Evolutionary conservation across 2,113 vertebrate species (phyloP).

Genomic region (Corythaeola cristata): DNA sequence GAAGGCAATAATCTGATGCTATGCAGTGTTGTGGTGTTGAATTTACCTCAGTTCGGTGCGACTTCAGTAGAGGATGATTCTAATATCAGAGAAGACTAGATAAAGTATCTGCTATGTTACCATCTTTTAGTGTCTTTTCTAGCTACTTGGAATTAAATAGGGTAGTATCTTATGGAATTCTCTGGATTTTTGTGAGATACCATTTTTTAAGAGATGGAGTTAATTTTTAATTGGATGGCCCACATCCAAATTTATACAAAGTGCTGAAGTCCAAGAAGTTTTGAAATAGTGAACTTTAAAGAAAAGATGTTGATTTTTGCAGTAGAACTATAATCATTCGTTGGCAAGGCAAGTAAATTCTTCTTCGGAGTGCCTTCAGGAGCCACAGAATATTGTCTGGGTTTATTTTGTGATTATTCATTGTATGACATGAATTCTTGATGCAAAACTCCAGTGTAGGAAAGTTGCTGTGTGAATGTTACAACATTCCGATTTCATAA

Average conservation of each 20-base stretch:
- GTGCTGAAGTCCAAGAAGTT: neutral
- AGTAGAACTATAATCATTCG: neutral
- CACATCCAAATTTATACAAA: neutral
- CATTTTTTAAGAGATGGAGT: neutral
- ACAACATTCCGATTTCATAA: neutral
- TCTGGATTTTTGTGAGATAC: neutral
- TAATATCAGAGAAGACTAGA: neutral
- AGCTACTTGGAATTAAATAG: neutral
- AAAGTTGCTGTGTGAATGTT: neutral
- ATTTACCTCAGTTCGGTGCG: neutral
- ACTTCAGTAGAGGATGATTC: neutral
- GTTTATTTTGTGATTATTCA: neutral
- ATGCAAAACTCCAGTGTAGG: neutral
- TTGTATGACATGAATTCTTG: neutral
- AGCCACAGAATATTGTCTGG: neutral
- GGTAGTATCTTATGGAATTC: neutral
- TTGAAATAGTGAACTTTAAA: neutral
- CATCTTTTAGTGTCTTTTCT: neutral
- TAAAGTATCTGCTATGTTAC: neutral
- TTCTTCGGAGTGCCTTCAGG: neutral
- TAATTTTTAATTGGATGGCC: neutral
- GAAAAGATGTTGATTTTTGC: neutral
- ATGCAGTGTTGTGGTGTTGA: neutral
- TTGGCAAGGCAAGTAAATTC: neutral
- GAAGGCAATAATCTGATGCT: neutral